phyloP scores from a whole-genome alignment of 2,888 invertebrate species.

The Sialis fuliginosa region DNA sequence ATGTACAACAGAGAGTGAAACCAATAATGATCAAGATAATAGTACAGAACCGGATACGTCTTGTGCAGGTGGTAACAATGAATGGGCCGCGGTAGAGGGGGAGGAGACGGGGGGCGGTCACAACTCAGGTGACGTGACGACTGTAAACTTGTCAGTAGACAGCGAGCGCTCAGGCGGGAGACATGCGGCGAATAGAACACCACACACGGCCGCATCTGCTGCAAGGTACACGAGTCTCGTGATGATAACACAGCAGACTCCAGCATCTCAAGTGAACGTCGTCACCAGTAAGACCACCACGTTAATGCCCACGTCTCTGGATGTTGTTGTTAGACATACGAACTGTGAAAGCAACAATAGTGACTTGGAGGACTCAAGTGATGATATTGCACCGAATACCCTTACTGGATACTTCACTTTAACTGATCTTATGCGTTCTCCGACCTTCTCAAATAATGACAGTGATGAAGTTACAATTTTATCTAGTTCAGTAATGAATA shows the following conservation, averaged over 20 bases:
- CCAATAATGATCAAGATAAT: neutral
- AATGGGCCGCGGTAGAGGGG: slow-evolving; percentile 17
- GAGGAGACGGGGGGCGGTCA: slow-evolving; percentile 23
- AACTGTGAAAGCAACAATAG: slow-evolving; percentile 35
- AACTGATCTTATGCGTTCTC: neutral
- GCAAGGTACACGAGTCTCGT: slow-evolving; percentile 75
- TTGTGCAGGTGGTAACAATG: slow-evolving; percentile 11
- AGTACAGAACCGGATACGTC: neutral
- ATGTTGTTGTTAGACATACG: slow-evolving; percentile 45
- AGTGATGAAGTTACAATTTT: slow-evolving; percentile 40
- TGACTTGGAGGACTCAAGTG: slow-evolving; percentile 13
- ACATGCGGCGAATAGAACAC: slow-evolving; percentile 9
- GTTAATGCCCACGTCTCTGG: slow-evolving; percentile 35
- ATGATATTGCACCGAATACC: slow-evolving; percentile 37
- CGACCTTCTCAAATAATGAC: neutral
- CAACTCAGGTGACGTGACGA: slow-evolving; percentile 16
- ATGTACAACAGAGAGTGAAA: neutral
- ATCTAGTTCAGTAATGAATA: slow-evolving; percentile 14
- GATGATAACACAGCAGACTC: slow-evolving; percentile 66
- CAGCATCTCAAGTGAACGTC: slow-evolving; percentile 46
- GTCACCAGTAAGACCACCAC: slow-evolving; percentile 61
- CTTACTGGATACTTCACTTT: neutral
- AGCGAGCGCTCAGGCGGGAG: slow-evolving; percentile 33
- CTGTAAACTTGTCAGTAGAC: slow-evolving; percentile 27
- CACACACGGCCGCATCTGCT: slow-evolving; percentile 27